A percentile compares a stretch with the other conserved stretches of the same genome.
Evolutionary conservation across 1,140 invertebrate genomes (phyloP).

Genomic region (Drosophila rufa): DNA sequence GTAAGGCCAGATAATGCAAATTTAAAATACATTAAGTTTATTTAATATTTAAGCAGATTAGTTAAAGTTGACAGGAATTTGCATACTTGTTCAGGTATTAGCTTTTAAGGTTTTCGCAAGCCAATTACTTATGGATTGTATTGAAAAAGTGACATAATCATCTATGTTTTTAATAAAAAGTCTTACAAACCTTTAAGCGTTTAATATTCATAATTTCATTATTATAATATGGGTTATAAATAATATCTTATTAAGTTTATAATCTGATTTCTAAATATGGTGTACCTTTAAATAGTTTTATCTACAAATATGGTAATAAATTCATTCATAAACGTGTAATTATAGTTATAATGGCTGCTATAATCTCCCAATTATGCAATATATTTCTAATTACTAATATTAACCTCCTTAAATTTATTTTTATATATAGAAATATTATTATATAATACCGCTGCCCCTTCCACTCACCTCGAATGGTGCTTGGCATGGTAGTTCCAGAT

Average conservation of each 20-base stretch:
- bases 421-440: not conserved
- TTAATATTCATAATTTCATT: too few species aligned
- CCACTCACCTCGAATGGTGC: slow-evolving; percentile 79
- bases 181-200: too few species aligned
- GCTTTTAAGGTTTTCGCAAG: not conserved
- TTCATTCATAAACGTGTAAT: not conserved
- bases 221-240: too few species aligned
- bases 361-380: not conserved
- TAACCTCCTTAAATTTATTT: too few species aligned
- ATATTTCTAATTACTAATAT: not conserved
- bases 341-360: not conserved
- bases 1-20: not conserved
- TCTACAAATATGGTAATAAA: not conserved
- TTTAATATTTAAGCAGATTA: not conserved
- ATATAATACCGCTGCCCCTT: not conserved
- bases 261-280: not conserved
- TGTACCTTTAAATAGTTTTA: too few species aligned
- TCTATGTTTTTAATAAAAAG: too few species aligned
- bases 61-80: not conserved
- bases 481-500: slow-evolving; percentile 73
- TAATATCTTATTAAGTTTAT: not conserved
- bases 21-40: not conserved
- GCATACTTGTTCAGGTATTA: not conserved
- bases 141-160: too few species aligned
- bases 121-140: not conserved